Evolutionary conservation across 2,797 vertebrate species (phyloP), one percentile per base, ranked within the genome.

Genomic region (Chiroxiphia lanceolata): DNA sequence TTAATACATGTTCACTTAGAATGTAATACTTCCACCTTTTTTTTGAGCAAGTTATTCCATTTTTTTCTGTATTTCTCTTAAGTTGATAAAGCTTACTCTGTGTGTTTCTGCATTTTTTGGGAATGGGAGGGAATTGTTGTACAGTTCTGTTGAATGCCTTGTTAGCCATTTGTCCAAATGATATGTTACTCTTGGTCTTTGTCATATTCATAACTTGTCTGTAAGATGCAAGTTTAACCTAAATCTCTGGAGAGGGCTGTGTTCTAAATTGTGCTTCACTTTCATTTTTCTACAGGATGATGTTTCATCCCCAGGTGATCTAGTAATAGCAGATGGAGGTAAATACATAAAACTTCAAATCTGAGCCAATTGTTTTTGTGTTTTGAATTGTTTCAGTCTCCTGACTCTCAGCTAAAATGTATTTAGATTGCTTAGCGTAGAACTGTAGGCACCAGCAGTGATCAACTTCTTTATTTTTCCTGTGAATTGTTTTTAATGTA

Each of bases 251-350:
- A 76, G 31, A 45, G 9, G 14, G 7, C 25, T 67, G 0, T 22
- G 1, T 54, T 85, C 69, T 67, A 44, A 91, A 27, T 50, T 68
- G 22, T 78, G 25, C 21, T 94, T 90, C 11, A 1, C 60, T 88
- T 94, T 3, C 83, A 13, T 48, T 83, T 89, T 77, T 75, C 61
- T 79, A 15, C 87, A 99, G 99, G 99, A 99, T 96, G 99, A 99
- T 78, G 98, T 98, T 90, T 99, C 99, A 63, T 99, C 99, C 92
- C 99, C 99, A 11, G 99, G 99, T 95, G 99, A 99, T 94, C 98
- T 99, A 65, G 96, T 99, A 84, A 99, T 99, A 97, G 98, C 98
- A 91, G 99, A 99, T 97, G 98, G 98, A 93, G 98, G 98, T 95
- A 99, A 96, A 75, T 81, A 50, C 10, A n/a, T 65, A 65, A 82